These are phyloP conservation scores for Monopterus albus DNA, from an alignment of 2,113 vertebrate species.

Conservation along the genomic window DNA sequence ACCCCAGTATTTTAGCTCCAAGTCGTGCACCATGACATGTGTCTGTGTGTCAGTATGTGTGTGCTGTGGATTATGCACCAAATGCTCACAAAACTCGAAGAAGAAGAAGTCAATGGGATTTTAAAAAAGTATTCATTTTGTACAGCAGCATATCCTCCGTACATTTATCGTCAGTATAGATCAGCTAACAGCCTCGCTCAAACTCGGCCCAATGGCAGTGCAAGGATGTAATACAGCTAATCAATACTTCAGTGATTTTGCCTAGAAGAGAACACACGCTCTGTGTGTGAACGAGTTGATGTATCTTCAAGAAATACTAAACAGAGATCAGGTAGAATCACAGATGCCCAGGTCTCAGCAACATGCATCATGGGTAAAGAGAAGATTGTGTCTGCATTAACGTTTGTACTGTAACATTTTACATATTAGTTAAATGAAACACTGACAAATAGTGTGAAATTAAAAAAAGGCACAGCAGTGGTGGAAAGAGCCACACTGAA, in stretches of 20 bases:
- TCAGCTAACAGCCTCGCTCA: conserved; percentile 57
- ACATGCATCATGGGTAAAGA: too few species aligned
- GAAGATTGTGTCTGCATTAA: too few species aligned
- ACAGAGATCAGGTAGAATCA: conserved; percentile 26
- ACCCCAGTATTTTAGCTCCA: neutral
- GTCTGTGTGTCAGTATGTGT: conserved; percentile 7
- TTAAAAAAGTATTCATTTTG: conserved; percentile 24
- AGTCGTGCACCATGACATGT: too few species aligned
- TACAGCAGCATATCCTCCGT: conserved; percentile 29
- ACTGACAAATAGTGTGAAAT: too few species aligned
- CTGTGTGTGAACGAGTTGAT: conserved; percentile 55
- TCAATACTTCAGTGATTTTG: conserved; percentile 70
- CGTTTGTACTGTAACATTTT: too few species aligned
- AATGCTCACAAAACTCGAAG: conserved; percentile 3
- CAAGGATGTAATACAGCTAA: conserved; percentile 51
- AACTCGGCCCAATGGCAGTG: conserved; percentile 43
- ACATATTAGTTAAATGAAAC: too few species aligned
- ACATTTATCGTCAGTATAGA: conserved; percentile 58
- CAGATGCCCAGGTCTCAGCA: too few species aligned
- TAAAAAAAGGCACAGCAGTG: too few species aligned
- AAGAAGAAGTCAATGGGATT: conserved; percentile 4
- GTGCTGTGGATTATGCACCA: neutral
- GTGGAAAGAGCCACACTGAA: too few species aligned
- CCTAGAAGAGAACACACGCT: conserved; percentile 61
- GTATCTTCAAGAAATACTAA: conserved; percentile 47